These are phyloP conservation scores for Phrixothrix hirtus DNA, from an alignment of 2,888 invertebrate species.

Conservation along the genomic window DNA sequence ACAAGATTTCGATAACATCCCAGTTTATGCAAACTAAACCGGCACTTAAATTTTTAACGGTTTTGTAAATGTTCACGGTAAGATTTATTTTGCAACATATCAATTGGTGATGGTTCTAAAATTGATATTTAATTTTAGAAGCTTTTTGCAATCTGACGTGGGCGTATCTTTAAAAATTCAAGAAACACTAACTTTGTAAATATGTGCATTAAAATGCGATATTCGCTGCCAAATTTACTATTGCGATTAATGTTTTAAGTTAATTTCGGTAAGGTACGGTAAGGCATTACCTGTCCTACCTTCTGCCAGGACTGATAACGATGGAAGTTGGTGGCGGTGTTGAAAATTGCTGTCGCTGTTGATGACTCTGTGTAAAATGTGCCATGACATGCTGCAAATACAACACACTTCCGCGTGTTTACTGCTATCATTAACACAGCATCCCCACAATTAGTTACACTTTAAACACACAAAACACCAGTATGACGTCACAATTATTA, in stretches of 20 bases:
- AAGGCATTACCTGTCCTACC: conserved; percentile 41
- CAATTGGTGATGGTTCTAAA: neutral
- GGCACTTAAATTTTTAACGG: no score
- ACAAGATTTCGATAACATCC: no score
- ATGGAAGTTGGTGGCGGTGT: conserved; percentile 17
- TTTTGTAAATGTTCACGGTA: no score
- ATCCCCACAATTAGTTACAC: no score
- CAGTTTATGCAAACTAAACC: no score
- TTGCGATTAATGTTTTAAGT: neutral
- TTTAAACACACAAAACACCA: no score
- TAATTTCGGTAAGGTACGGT: conserved; percentile 20
- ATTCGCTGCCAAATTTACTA: conserved; percentile 5
- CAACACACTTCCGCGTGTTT: conserved; percentile 15
- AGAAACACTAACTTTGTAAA: no score
- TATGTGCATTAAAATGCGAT: neutral
- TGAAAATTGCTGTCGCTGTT: conserved; percentile 14
- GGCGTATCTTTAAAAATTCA: conserved; percentile 1
- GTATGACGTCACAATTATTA: conserved; percentile 1
- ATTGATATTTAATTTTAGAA: conserved; percentile 5
- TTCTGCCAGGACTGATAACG: conserved; percentile 32
- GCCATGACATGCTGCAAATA: conserved; percentile 35
- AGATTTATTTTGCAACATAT: neutral
- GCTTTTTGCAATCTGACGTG: neutral
- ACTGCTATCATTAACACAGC: no score
- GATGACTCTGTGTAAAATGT: conserved; percentile 31